Evolutionary conservation across 2,888 invertebrate species (phyloP), one percentile per base, ranked within the genome.

Genomic region (Caenorhabditis japonica): DNA sequence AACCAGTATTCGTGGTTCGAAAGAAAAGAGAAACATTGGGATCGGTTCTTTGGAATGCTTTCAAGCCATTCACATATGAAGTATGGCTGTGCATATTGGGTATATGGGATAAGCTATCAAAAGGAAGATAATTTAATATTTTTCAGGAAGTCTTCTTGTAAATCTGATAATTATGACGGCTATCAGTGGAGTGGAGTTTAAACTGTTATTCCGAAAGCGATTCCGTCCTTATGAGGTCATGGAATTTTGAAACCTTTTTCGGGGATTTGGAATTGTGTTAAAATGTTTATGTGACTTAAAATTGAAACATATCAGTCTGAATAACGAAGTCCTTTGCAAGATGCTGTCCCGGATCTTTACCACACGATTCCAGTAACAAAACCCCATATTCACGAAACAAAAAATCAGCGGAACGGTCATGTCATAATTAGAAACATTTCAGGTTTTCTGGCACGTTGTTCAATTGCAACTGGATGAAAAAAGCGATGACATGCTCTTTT

Each of bases 401-500:
- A 30, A 7, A 7, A 30, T 30, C n/a, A n/a, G n/a, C n/a, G n/a
- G n/a, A n/a, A n/a, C n/a, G n/a, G n/a, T n/a, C n/a, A n/a, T 30
- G 7, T 30, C 10, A 34, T 5, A 46, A 21, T 13, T 56, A 36
- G 27, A n/a, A 15, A 21, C 21, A 10, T 46, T 73, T 47, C 56
- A 84, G 80, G 79, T 79, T 75, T 33, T 74, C 4, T 84, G 84
- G 83, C 77, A 83, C 15, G 73, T 77, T 4, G 53, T 82, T 5
- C 76, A 81, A 36, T 39, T 84, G 13, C 84, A 84, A 69, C 55
- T 84, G 19, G 81, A 82, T 46, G 84, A 84, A 43, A 62, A 72
- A 44, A 77, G 68, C 43, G 76, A 79, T 4, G 70, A 79, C 38
- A 75, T 80, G 71, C 7, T 55, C 12, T 78, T 78, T 34, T 75